Conservation (phyloP, 2,888 invertebrate species). For the Meiosimyza decipiens region DNA sequence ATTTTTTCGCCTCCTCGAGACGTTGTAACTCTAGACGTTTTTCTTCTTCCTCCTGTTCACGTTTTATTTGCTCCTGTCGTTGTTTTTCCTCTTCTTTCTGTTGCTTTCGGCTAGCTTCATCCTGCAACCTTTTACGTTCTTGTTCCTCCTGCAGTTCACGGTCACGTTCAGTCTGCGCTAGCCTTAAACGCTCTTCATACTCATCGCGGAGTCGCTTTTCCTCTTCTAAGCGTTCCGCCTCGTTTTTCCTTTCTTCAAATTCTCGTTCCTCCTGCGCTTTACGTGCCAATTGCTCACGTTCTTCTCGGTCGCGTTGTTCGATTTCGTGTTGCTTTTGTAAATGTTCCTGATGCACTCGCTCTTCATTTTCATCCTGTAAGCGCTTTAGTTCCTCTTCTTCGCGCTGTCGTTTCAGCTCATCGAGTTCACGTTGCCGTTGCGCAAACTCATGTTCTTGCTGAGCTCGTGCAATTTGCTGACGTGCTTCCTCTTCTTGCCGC, state of each 20-base stretch:
- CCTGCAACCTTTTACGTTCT: constrained; percentile 55
- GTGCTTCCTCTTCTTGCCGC: constrained; percentile 48
- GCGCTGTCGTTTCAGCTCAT: constrained; percentile 50
- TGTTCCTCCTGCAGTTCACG: constrained; percentile 54
- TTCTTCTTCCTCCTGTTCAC: constrained; percentile 59
- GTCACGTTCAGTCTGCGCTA: constrained; percentile 56
- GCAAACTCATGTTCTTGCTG: constrained; percentile 41
- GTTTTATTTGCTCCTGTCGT: constrained; percentile 55
- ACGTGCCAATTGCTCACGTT: constrained; percentile 47
- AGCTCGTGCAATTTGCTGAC: constrained; percentile 29
- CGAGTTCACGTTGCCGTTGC: constrained; percentile 49
- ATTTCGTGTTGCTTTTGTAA: constrained; percentile 51
- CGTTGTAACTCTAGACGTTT: constrained; percentile 53
- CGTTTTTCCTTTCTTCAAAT: constrained; percentile 51
- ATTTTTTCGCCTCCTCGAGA: constrained; percentile 53
- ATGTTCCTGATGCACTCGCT: constrained; percentile 50
- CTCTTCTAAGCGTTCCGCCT: constrained; percentile 53
- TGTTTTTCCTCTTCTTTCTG: constrained; percentile 54
- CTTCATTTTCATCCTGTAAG: constrained; percentile 49
- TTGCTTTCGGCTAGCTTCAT: constrained; percentile 53
- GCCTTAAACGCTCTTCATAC: constrained; percentile 52
- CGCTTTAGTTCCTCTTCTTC: constrained; percentile 50
- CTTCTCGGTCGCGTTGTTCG: constrained; percentile 50
- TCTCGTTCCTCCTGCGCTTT: constrained; percentile 52
- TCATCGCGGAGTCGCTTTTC: constrained; percentile 55